Base-by-base conservation (phyloP, 2,113 vertebrate species). In the Nanorana parkeri region DNA sequence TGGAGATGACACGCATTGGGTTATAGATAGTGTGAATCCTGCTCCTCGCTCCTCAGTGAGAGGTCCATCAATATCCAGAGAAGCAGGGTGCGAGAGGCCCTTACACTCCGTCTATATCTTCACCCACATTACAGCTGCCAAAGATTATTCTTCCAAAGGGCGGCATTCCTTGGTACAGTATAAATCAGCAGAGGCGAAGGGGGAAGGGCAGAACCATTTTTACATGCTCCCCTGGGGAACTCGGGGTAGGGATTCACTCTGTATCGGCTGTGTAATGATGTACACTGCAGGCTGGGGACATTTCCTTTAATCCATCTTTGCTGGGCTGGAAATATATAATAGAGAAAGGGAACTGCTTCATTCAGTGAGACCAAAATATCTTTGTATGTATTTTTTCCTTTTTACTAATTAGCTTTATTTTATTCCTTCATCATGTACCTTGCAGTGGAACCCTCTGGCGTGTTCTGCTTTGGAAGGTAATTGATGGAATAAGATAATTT, bases 141-240 rank as follows among this genome's bases (percentile, higher is more conserved):
- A 76, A 76, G 80, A 83, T 83, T 83, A 83, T 83, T 83, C 80
- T 83, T 83, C 71, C 80, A 83, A 83, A 76, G 71, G 80, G 80
- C 80, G 72, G 61, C 80, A 76, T 76, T 66, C 47, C 51, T 32
- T 81, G 69, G 69, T 81, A 81, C 32, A 68, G 63, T 83, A 83
- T 83, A 83, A 83, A 83, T 76, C 80, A 83, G 80, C 52, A 83
- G 65, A 76, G 80, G 64, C 17, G 80, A 76, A 75, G 80, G 80
- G 72, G 72, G 80, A 68, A 76, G 80, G 72, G 80, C 28, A 75
- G 72, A 76, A 72, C 63, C 71, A 83, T 83, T 76, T 83, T 83
- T 81, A 56, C 63, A 67, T 23, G 63, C 51, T 68, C 64, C 80
- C 80, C 80, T 76, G 63, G 80, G 80, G 80, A 64, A 83, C 65